phyloP scores from a whole-genome alignment of 2,113 vertebrate genomes.

The Spermophilus dauricus region DNA sequence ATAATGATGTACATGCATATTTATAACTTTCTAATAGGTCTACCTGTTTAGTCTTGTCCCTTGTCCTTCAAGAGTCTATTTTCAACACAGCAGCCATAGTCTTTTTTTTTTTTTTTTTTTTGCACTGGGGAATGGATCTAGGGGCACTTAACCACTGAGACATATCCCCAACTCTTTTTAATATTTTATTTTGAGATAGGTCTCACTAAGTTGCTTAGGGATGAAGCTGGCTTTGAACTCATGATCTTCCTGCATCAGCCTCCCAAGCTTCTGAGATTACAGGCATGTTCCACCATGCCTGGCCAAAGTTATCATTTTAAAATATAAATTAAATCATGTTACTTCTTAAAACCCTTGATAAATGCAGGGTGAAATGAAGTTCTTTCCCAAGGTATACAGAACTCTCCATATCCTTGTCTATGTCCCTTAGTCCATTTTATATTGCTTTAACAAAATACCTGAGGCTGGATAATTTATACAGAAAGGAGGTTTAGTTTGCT shows the following conservation, averaged over 20 bases:
- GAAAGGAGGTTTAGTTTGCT: background rate
- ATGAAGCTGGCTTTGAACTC: too few relatives aligned
- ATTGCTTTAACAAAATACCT: background rate
- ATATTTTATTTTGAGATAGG: too few relatives aligned
- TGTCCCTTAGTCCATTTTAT: background rate
- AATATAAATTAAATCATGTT: conserved; percentile 43
- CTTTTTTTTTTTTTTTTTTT: too few relatives aligned
- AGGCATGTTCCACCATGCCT: too few relatives aligned
- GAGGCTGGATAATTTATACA: background rate
- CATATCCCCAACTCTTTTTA: too few relatives aligned
- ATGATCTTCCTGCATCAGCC: too few relatives aligned
- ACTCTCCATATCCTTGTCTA: background rate
- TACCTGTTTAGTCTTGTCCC: background rate
- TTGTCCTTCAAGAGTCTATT: conserved; percentile 25
- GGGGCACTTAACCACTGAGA: too few relatives aligned
- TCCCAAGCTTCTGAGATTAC: too few relatives aligned
- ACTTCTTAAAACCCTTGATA: conserved; percentile 45
- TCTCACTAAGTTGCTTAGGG: too few relatives aligned
- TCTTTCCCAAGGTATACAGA: conserved; percentile 7
- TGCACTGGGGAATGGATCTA: too few relatives aligned
- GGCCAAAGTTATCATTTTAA: background rate
- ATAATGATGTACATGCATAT: conserved; percentile 11
- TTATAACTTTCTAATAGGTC: background rate
- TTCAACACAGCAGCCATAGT: background rate
- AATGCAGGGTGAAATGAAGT: background rate